Conservation (phyloP, 2,113 vertebrate species). For the Gavialis gangeticus region DNA sequence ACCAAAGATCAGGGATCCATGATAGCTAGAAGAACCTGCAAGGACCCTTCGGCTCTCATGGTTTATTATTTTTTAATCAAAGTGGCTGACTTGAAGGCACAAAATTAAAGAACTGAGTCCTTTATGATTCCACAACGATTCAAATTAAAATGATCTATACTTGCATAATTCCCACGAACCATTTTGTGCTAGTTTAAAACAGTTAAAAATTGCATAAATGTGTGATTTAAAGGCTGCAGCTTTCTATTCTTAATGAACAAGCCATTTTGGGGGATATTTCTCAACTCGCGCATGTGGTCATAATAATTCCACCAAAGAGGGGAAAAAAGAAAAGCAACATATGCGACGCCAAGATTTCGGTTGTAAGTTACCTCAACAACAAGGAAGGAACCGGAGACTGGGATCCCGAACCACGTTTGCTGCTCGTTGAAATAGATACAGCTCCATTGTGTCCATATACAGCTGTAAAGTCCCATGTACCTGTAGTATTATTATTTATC, state of each 20-base stretch:
- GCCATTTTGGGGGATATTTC: slow-evolving; percentile 54
- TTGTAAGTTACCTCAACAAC: slow-evolving; percentile 4
- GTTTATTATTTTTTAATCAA: slow-evolving; percentile 89
- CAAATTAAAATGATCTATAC: slow-evolving; percentile 86
- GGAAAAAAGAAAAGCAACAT: background rate
- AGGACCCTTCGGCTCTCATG: slow-evolving; percentile 79
- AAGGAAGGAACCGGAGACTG: background rate
- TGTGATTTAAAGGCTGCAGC: slow-evolving; percentile 73
- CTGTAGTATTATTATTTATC: background rate
- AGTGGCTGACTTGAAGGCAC: slow-evolving; percentile 83
- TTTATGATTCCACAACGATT: slow-evolving; percentile 84
- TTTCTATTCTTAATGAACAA: slow-evolving; percentile 79
- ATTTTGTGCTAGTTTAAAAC: slow-evolving; percentile 85
- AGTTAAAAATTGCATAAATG: slow-evolving; percentile 84
- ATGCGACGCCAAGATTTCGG: background rate
- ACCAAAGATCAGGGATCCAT: slow-evolving; percentile 79
- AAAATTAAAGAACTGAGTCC: slow-evolving; percentile 81
- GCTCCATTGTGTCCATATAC: background rate
- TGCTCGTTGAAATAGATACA: background rate
- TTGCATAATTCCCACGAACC: slow-evolving; percentile 78
- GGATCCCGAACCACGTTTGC: background rate
- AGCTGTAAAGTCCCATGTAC: background rate
- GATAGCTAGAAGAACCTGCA: slow-evolving; percentile 76
- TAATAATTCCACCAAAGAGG: slow-evolving; percentile 58
- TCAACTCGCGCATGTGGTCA: slow-evolving; percentile 50